Evolutionary conservation across 2,113 vertebrate species (phyloP).

Genomic region (Regulus satrapa): DNA sequence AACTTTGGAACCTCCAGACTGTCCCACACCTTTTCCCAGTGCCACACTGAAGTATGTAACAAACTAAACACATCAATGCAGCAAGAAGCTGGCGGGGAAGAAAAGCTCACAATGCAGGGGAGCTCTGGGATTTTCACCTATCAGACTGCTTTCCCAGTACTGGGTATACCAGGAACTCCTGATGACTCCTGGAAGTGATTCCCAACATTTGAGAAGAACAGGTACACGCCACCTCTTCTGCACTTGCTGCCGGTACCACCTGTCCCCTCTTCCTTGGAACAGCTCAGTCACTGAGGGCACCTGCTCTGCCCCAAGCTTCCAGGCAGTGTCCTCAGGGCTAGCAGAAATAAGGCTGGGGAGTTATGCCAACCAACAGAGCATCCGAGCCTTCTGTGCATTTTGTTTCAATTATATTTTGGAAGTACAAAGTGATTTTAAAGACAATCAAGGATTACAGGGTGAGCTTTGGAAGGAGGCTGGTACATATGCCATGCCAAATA

Average conservation of each 20-base stretch:
- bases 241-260: not conserved
- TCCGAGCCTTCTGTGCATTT: not conserved
- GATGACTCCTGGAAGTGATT: not conserved
- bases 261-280: not conserved
- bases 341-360: not conserved
- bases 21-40: constrained; percentile 14
- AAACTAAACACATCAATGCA: not conserved
- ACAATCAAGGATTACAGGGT: not conserved
- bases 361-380: not conserved
- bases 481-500: fast-evolving
- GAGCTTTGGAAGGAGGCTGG: not conserved
- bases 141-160: not conserved
- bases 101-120: not conserved
- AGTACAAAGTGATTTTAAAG: not conserved
- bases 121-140: not conserved
- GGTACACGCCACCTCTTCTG: fast-evolving
- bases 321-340: not conserved
- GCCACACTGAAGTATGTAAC: not conserved
- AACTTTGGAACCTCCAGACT: not conserved
- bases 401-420: not conserved
- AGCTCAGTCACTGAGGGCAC: not conserved
- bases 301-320: not conserved
- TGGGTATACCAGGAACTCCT: not conserved
- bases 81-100: not conserved
- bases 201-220: not conserved